Conservation (phyloP, 2,888 invertebrate species). For the Acronicta alni region DNA sequence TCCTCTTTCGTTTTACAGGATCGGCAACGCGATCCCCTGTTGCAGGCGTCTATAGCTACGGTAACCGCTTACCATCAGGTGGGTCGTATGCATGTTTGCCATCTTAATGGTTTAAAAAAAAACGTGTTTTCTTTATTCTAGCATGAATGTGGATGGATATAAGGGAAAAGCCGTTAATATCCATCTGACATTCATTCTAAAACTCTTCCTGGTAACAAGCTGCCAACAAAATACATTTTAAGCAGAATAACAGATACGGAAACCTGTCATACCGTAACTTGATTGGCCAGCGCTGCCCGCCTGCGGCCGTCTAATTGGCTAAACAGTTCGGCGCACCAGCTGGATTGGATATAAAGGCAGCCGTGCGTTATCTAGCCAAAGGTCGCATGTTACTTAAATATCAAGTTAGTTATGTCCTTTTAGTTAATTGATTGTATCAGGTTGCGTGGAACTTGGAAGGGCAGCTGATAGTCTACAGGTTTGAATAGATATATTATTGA, state of each 20-base stretch:
- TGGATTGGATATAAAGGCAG: conserved; percentile 23
- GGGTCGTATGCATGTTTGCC: too few species aligned
- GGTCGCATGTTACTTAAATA: conserved; percentile 38
- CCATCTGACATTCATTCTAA: too few species aligned
- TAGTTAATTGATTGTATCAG: conserved; percentile 29
- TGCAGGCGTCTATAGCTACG: too few species aligned
- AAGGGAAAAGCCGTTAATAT: too few species aligned
- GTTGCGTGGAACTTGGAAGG: conserved; percentile 27
- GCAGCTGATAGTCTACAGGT: conserved; percentile 26
- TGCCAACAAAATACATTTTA: neutral
- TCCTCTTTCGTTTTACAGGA: too few species aligned
- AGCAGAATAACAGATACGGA: neutral
- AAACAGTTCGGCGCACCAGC: conserved; percentile 11
- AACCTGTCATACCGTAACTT: neutral
- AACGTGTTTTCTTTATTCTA: too few species aligned
- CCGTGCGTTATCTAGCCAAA: conserved; percentile 20
- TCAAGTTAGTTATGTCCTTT: conserved; percentile 26
- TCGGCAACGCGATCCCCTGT: too few species aligned
- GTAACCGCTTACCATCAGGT: too few species aligned
- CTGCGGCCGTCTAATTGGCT: conserved; percentile 6
- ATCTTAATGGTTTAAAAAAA: too few species aligned
- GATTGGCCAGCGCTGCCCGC: conserved; percentile 28
- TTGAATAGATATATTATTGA: neutral
- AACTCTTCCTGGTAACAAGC: too few species aligned
- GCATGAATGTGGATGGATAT: too few species aligned